These are phyloP conservation scores for Tenrec ecaudatus DNA, from an alignment of 2,113 vertebrate genomes.

Conservation along the genomic window DNA sequence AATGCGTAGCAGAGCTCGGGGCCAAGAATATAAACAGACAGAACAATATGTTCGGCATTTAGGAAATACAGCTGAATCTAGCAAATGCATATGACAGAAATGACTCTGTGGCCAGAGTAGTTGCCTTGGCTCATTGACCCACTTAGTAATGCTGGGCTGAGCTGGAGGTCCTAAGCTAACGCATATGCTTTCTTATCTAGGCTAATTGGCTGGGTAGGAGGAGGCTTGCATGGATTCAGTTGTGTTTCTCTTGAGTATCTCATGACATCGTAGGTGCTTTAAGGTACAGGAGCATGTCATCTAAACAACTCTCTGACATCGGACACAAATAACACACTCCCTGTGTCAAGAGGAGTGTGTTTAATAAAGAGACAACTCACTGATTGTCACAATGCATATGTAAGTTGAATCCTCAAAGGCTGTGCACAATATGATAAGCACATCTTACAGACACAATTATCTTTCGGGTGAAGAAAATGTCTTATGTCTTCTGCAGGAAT, in stretches of 20 bases:
- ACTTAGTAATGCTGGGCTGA: not conserved
- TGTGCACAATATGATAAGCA: not conserved
- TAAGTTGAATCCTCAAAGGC: constrained; percentile 27
- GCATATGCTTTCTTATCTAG: not conserved
- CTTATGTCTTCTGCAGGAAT: constrained; percentile 38
- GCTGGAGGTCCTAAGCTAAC: not conserved
- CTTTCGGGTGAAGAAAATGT: not conserved
- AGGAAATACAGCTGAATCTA: constrained; percentile 66
- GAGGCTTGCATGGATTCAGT: not conserved
- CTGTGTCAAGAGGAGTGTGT: not conserved
- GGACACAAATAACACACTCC: not conserved
- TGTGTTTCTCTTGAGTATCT: constrained; percentile 19
- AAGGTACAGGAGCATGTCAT: not conserved
- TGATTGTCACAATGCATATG: not conserved
- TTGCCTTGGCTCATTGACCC: constrained; percentile 48
- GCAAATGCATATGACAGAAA: constrained; percentile 52
- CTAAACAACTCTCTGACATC: not conserved
- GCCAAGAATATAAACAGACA: constrained; percentile 74
- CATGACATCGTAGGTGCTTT: not conserved
- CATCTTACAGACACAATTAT: not conserved
- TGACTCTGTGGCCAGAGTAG: constrained; percentile 8
- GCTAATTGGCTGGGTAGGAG: not conserved
- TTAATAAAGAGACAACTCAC: constrained; percentile 37
- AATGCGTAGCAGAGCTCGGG: not conserved
- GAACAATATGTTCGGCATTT: constrained; percentile 76